phyloP scores from a whole-genome alignment of 2,888 invertebrate species.

The Sialis fuliginosa region DNA sequence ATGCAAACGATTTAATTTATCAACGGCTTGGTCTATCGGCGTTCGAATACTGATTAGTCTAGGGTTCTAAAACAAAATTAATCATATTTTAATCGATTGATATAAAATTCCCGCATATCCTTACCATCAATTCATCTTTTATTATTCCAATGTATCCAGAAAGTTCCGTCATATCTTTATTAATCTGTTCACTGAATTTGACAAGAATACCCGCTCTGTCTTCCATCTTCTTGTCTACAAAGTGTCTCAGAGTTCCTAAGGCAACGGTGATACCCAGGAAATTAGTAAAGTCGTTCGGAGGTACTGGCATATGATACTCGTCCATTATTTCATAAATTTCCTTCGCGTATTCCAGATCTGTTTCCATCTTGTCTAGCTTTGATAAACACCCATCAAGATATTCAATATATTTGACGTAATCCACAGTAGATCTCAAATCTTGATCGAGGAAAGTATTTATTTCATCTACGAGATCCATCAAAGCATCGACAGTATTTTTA shows the following conservation, averaged over 20 bases:
- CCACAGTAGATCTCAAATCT: slow-evolving; percentile 52
- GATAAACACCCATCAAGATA: slow-evolving; percentile 48
- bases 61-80: slow-evolving; percentile 38
- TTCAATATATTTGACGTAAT: slow-evolving; percentile 51
- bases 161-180: slow-evolving; percentile 58
- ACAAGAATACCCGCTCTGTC: slow-evolving; percentile 50
- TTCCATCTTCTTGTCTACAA: slow-evolving; percentile 50
- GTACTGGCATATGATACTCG: slow-evolving; percentile 53
- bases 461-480: slow-evolving; percentile 40
- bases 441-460: slow-evolving; percentile 40
- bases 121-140: slow-evolving; percentile 50
- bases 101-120: neutral
- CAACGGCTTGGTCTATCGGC: slow-evolving; percentile 43
- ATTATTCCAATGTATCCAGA: slow-evolving; percentile 55
- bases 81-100: neutral
- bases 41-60: slow-evolving; percentile 58
- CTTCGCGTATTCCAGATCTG: slow-evolving; percentile 58
- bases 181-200: slow-evolving; percentile 52
- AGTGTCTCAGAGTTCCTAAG: slow-evolving; percentile 43
- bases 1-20: slow-evolving; percentile 42
- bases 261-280: slow-evolving; percentile 43
- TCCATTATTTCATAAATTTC: slow-evolving; percentile 73
- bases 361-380: slow-evolving; percentile 51
- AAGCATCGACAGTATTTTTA: slow-evolving; percentile 31
- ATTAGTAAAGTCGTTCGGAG: slow-evolving; percentile 50